Evolutionary conservation across 2,888 invertebrate species (phyloP).

Genomic region (Drosophila macrospina): DNA sequence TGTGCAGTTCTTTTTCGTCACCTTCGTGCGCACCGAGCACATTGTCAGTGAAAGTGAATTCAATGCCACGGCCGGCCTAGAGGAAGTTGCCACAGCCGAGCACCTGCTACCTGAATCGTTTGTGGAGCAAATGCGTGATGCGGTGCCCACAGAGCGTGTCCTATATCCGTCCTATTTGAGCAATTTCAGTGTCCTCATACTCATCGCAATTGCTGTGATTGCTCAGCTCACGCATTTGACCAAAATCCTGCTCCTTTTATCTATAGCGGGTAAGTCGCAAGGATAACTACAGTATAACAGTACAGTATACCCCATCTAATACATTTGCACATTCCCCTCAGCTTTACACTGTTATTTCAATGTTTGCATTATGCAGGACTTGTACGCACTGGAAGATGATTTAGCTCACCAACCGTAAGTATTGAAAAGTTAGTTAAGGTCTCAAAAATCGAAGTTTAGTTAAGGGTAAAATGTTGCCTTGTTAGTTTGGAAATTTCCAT

Average conservation of each 20-base stretch:
- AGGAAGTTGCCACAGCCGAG: conserved; percentile 62
- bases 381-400: conserved; percentile 87
- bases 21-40: conserved; percentile 74
- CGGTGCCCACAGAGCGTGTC: conserved; percentile 68
- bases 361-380: conserved; percentile 86
- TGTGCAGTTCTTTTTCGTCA: conserved; percentile 69
- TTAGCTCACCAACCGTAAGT: conserved; percentile 83
- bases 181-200: conserved; percentile 89
- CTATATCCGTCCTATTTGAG: conserved; percentile 90
- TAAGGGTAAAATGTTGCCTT: background rate
- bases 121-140: conserved; percentile 69
- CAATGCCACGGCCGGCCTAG: conserved; percentile 67
- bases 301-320: background rate
- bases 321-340: background rate
- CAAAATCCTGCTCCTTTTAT: conserved; percentile 88
- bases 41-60: conserved; percentile 78
- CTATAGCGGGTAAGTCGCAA: conserved; percentile 86
- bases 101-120: conserved; percentile 70
- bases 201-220: conserved; percentile 90
- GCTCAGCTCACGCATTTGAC: conserved; percentile 90
- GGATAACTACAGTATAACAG: background rate
- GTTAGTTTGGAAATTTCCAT: too few species aligned
- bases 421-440: background rate
- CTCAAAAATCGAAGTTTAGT: background rate
- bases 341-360: conserved; percentile 88